Base-by-base conservation (phyloP, 2,888 invertebrate genomes). In the Branchellion lobata region DNA sequence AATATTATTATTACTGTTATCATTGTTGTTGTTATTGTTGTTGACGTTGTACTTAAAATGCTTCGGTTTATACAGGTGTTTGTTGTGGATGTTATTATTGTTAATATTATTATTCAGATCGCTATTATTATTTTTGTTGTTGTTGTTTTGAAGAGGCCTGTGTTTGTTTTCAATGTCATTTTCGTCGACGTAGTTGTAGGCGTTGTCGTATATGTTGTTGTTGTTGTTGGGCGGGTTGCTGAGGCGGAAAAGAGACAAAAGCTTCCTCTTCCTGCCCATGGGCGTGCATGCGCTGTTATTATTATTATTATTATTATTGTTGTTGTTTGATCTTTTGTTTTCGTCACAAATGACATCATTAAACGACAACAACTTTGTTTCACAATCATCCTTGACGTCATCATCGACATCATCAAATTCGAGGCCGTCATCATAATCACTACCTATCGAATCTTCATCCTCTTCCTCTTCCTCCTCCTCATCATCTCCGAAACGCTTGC, bases 1-100 rank as follows among this genome's bases (percentile, higher is more conserved):
- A n/a, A 18, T 72, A 29, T 31, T 31, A 33, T 72, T 31, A 33
- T 72, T 72, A n/a, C 29, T 72, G 36, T 72, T 72, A 33, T 72
- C 29, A 33, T 72, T 72, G 29, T 72, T 72, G n/a, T 72, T 31
- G 14, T 29, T 71, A 29, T 21, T 29, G 34, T 27, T 31, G 3
- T 8, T 3, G n/a, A 27, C 27, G 34, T 71, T 71, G 31, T 71
- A 18, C 8, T 11, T 71, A 8, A 27, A 18, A 71, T n/a, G n/a
- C n/a, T n/a, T n/a, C n/a, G n/a, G n/a, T n/a, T n/a, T n/a, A n/a
- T n/a, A n/a, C n/a, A n/a, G n/a, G n/a, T n/a, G n/a, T n/a, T n/a
- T n/a, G 27, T 76, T 76, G 27, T 33, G 65, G 31, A 14, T 71
- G 31, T 27, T 74, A 74, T 18, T 40, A n/a, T 74, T 40, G 24